Base-by-base conservation (phyloP, 2,113 vertebrate species). In the Ictalurus punctatus region DNA sequence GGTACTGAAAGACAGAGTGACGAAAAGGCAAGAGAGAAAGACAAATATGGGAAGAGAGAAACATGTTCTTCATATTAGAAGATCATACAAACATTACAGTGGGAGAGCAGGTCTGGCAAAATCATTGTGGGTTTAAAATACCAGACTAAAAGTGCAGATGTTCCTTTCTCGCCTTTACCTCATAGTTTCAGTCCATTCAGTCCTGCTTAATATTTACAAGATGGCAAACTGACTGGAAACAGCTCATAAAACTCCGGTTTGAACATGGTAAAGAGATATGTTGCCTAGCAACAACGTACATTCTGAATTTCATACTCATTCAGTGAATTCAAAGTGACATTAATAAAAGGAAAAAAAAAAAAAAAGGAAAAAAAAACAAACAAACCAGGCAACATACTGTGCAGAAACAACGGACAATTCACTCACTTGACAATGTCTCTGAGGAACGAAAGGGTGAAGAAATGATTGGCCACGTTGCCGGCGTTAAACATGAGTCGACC, bases 401-500 rank as follows among this genome's bases (percentile, higher is more conserved):
- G 71, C 69, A 30, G 12, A 30, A 30, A 25, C 27, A 30, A 30
- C 3, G 74, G 40, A 17, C 6, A 52, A 37, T 6, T 9, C 44
- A 93, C 97, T 92, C 96, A 99, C 98, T 96, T 94, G 83, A 99
- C 98, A 0, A 99, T 81, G 0, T 98, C 96, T 92, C 94, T 96
- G 79, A 99, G 96, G 92, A 99, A 99, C 3, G 96, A 87, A 0
- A 98, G 93, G 14, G 95, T 97, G 95, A 99, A 99, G 95, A 97
- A 99, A 93, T 99, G 98, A 92, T 99, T 99, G 92, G 97, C 97
- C 0, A 99, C 96, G 90, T 99, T 99, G 71, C 97, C 98, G 0
- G 98, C 95, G 0, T 96, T 99, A 94, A 99, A 99, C 93, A 97
- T 94, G 84, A 99, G 96, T 2, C 98, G 96, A 1, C 98, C 98